Percentiles rank a stretch among this genome's conserved stretches.
These are phyloP conservation scores for Tetranychus truncatus DNA, from an alignment of 2,888 invertebrate genomes.

Conservation along the genomic window DNA sequence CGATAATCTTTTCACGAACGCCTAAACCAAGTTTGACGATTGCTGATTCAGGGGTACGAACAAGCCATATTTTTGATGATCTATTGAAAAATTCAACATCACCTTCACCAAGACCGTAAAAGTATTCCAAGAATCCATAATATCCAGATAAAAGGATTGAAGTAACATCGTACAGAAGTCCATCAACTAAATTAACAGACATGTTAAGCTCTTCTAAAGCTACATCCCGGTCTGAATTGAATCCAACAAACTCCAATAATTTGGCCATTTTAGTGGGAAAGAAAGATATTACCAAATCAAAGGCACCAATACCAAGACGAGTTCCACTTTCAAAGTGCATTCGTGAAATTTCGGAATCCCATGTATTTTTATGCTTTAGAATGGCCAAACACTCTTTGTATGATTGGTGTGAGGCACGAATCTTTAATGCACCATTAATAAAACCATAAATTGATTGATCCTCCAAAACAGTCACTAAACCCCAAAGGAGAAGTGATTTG, in stretches of 20 bases:
- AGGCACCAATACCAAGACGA: slow-evolving; percentile 75
- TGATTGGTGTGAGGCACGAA: slow-evolving; percentile 67
- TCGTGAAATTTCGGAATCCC: slow-evolving; percentile 43
- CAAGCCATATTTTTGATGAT: slow-evolving; percentile 11
- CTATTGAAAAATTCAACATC: slow-evolving; percentile 11
- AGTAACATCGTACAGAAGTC: slow-evolving; percentile 66
- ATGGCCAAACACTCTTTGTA: slow-evolving; percentile 78
- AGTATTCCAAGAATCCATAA: slow-evolving; percentile 62
- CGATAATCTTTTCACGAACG: slow-evolving; percentile 10
- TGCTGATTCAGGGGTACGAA: slow-evolving; percentile 8
- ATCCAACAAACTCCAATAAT: slow-evolving; percentile 79
- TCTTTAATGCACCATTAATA: slow-evolving; percentile 76
- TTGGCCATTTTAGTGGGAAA: slow-evolving; percentile 66
- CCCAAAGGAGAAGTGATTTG: slow-evolving; percentile 66
- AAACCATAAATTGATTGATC: slow-evolving; percentile 83
- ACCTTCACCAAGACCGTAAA: slow-evolving; percentile 42
- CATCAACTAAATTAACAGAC: slow-evolving; percentile 49
- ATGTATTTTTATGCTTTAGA: slow-evolving; percentile 47
- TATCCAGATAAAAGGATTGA: slow-evolving; percentile 65
- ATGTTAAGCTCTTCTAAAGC: slow-evolving; percentile 54
- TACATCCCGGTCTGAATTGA: slow-evolving; percentile 53
- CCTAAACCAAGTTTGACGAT: slow-evolving; percentile 13
- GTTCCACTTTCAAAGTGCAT: slow-evolving; percentile 71
- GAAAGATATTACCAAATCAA: slow-evolving; percentile 52
- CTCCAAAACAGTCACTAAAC: slow-evolving; percentile 78